Base-by-base conservation (phyloP, 2,113 vertebrate species). In the Lagopus leucura region DNA sequence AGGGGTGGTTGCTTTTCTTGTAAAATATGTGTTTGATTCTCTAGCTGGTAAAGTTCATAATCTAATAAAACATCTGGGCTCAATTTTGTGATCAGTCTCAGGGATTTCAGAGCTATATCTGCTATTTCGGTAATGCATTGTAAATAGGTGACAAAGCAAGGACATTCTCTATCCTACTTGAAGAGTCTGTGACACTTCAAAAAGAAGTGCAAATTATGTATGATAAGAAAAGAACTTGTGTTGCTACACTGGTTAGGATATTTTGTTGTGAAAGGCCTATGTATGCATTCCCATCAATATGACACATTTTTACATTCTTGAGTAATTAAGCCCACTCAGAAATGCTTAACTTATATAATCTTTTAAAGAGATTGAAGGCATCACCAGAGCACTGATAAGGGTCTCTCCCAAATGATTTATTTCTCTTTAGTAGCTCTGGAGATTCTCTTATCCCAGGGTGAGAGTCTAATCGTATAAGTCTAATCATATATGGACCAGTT, bases 1-100 rank as follows among this genome's bases (percentile, higher is more conserved):
- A 48, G 66, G 34, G 11, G 15, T 81, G 30, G 6, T 16, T 54
- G 8, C 11, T 92, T 86, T 86, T 74, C 64, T 64, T 47, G 28
- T 67, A 86, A 90, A 93, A 81, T 30, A 36, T 6, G 3, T 14
- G 12, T 18, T 27, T 78, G 38, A 36, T 70, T 70, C 47, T 47
- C 34, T 50, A 30, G 25, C 13, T 36, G 47, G 17, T 71, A 71
- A 25, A 72, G 25, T 84, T 86, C 28, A 60, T 40, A 64, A 22
- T 83, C 18, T 94, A 64, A 86, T 36, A 30, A 72, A 47, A 75
- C 34, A 15, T 67, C 38, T 93, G 72, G 17, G 25, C 50, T 95
- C 60, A 61, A 18, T 88, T 88, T 88, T 93, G 73, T 88, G 28
- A 54, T 42, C 18, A 11, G 11, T 45, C 42, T 71, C 38, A 47